Conservation (phyloP, 2,888 invertebrate genomes). For the Hirudinaria manillensis region DNA sequence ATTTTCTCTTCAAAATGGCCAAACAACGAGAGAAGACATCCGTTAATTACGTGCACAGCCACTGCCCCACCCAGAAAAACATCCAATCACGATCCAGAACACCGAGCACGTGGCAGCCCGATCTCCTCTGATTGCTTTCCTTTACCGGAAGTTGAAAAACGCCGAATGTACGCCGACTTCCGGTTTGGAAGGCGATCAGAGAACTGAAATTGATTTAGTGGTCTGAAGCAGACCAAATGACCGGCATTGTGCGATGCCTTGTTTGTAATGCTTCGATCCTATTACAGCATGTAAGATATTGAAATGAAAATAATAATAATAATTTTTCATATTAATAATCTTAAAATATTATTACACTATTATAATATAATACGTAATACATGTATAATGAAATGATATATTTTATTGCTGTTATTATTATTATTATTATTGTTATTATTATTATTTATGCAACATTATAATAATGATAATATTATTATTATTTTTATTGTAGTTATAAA, state of each 20-base stretch:
- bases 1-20: not conserved
- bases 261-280: not conserved
- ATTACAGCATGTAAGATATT: too few relatives aligned
- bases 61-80: not conserved
- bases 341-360: not conserved
- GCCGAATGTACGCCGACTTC: slow-evolving; percentile 8
- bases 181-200: slow-evolving; percentile 12
- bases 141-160: not conserved
- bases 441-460: too few relatives aligned
- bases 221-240: not conserved
- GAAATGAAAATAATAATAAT: not conserved
- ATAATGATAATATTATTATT: too few relatives aligned
- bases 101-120: not conserved
- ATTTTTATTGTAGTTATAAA: too few relatives aligned
- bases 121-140: slow-evolving; percentile 7
- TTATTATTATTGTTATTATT: not conserved
- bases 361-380: too few relatives aligned
- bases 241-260: not conserved
- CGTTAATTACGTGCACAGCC: not conserved
- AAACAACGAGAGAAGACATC: not conserved
- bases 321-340: not conserved
- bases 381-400: not conserved
- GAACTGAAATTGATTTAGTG: slow-evolving; percentile 9
- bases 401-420: not conserved
- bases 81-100: not conserved